These are phyloP conservation scores for Coenobita brevimanus DNA, from an alignment of 1,140 invertebrate genomes.

Conservation along the genomic window DNA sequence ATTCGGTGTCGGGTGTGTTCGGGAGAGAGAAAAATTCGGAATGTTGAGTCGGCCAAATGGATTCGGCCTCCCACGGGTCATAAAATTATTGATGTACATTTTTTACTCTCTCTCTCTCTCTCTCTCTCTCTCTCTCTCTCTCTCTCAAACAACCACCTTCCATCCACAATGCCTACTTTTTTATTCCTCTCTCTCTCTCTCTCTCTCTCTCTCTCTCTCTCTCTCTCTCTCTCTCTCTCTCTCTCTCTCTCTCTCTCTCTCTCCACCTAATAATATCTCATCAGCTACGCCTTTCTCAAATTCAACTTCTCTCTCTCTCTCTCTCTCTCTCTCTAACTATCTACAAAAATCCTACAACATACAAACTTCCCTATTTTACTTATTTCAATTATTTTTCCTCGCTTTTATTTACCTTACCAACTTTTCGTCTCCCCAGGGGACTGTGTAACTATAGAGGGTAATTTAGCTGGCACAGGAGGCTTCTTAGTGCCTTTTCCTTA, in stretches of 20 bases:
- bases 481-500: no score
- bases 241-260: background rate
- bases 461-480: no score
- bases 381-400: no score
- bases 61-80: constrained; percentile 53
- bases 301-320: background rate
- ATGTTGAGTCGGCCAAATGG: constrained; percentile 52
- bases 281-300: no score
- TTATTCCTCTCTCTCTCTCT: background rate
- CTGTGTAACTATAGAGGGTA: no score
- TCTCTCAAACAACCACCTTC: background rate
- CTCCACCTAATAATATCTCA: no score
- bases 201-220: background rate
- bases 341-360: no score
- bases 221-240: background rate
- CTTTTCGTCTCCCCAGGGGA: no score
- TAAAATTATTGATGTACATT: constrained; percentile 62
- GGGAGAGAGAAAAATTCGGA: constrained; percentile 18
- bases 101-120: background rate
- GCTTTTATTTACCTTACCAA: no score
- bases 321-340: background rate
- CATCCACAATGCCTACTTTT: background rate
- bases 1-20: background rate
- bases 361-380: no score
- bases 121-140: background rate